Conservation (phyloP, 2,888 invertebrate genomes). For the Platynereis dumerilii region DNA sequence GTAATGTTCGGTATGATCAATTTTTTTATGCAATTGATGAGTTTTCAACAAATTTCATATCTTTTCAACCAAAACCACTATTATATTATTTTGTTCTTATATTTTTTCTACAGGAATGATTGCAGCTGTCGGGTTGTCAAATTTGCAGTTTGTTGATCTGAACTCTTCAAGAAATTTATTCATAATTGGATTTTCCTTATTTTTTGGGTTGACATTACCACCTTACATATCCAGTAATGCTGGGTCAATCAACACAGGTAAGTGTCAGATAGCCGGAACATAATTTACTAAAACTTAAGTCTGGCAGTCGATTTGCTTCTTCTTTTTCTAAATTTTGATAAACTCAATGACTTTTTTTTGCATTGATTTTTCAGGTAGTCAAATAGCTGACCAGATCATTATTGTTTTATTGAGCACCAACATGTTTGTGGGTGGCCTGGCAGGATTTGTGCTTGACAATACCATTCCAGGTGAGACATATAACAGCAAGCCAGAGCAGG, state of each 20-base stretch:
- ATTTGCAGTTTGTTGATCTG: slow-evolving; percentile 71
- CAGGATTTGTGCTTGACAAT: slow-evolving; percentile 64
- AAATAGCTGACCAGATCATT: slow-evolving; percentile 32
- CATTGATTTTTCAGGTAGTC: slow-evolving; percentile 13
- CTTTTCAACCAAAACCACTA: no score
- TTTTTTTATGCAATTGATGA: not conserved
- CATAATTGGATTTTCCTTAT: slow-evolving; percentile 85
- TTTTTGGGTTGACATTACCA: slow-evolving; percentile 75
- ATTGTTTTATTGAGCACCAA: slow-evolving; percentile 51
- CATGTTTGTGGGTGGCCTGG: slow-evolving; percentile 63
- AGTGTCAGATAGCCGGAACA: not conserved
- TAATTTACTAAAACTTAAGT: not conserved
- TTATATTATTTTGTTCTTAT: no score
- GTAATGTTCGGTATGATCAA: slow-evolving; percentile 50
- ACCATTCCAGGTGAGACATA: slow-evolving; percentile 59
- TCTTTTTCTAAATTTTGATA: not conserved
- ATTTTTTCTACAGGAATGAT: slow-evolving; percentile 51
- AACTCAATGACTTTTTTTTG: not conserved
- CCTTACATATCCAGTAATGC: slow-evolving; percentile 43
- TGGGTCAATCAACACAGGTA: slow-evolving; percentile 50
- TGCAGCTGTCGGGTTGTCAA: slow-evolving; percentile 56
- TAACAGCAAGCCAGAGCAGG: no score
- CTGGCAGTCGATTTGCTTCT: no score
- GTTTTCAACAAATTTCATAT: no score
- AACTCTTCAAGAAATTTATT: slow-evolving; percentile 86